Base-by-base conservation (phyloP, 2,797 vertebrate genomes). In the Denticeps clupeoides region DNA sequence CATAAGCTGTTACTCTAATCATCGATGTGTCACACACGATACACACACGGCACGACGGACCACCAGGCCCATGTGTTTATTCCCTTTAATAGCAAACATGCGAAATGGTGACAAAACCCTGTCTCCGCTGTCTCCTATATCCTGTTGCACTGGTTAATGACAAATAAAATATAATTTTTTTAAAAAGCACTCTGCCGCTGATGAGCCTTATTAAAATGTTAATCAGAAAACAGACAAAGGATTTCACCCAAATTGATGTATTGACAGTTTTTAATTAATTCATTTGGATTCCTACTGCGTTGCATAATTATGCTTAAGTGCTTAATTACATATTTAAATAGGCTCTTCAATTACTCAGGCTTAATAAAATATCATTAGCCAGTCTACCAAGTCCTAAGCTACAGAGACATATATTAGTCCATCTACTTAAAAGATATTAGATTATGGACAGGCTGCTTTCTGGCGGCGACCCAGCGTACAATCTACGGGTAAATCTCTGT, bases 271-370 rank as follows among this genome's bases (percentile, higher is more conserved):
- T 79, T 84, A 87, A 90, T 89, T 88, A 90, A 90, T 88, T 91
- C 82, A 86, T 86, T 84, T 72, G 78, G 80, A 84, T 70, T 86
- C 83, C 73, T 81, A 86, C 85, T 87, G 88, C 83, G 85, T 75
- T 78, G 82, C 80, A 85, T 89, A 88, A 91, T 86, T 89, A 87
- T 78, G 83, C 84, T 84, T 84, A 84, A 88, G 87, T 89, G 89
- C 87, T 93, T 91, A 90, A 91, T 91, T 89, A 89, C 87, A 88
- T 89, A 92, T 90, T 91, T 90, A 87, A 85, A 87, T 85, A 85
- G 81, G 84, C 79, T 82, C 87, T 90, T 91, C 88, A 89, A 91
- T 89, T 89, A 91, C 87, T 88, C 74, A 72, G 81, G 87, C 84
- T 83, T 82, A 87, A 86, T 86, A 89, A 89, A 87, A 85, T 85